Evolutionary conservation across 1,140 invertebrate species (phyloP).

Genomic region (Lordiphosa collinella): DNA sequence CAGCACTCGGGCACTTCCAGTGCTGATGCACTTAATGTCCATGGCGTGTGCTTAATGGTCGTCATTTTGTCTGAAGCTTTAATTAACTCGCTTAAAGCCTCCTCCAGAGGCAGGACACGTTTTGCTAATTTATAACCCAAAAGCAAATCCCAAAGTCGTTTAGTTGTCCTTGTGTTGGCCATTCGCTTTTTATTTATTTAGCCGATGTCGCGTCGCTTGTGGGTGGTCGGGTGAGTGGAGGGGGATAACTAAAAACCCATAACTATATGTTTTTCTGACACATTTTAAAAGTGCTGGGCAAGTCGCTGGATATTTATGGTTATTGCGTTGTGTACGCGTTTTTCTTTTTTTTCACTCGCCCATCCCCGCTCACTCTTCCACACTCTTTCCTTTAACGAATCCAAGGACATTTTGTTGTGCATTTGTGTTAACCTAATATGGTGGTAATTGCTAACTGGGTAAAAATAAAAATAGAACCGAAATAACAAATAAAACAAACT

Average conservation of each 20-base stretch:
- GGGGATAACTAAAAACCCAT: slow-evolving; percentile 60
- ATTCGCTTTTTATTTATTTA: slow-evolving; percentile 36
- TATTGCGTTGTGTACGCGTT: slow-evolving; percentile 60
- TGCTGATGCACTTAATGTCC: slow-evolving; percentile 58
- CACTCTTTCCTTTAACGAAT: slow-evolving; percentile 23
- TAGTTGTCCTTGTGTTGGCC: slow-evolving; percentile 36
- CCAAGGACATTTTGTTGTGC: slow-evolving; percentile 61
- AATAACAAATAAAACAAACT: slow-evolving; percentile 1
- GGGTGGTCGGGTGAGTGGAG: background rate
- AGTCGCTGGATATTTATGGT: slow-evolving; percentile 66
- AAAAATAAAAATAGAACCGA: slow-evolving; percentile 16
- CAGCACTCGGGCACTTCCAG: slow-evolving; percentile 14
- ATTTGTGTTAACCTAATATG: slow-evolving; percentile 63
- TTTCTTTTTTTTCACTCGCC: slow-evolving; percentile 6
- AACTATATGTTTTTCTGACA: slow-evolving; percentile 72
- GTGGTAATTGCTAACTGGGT: slow-evolving; percentile 48
- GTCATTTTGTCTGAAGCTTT: slow-evolving; percentile 46
- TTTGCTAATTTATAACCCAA: slow-evolving; percentile 48
- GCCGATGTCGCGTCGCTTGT: slow-evolving; percentile 26
- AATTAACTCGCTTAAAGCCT: slow-evolving; percentile 64
- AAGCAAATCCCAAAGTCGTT: slow-evolving; percentile 58
- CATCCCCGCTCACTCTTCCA: background rate
- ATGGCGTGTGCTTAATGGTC: slow-evolving; percentile 63
- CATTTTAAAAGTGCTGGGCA: slow-evolving; percentile 67
- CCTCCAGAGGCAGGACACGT: slow-evolving; percentile 22